Base-by-base conservation (phyloP, 2,113 vertebrate genomes). In the Xenotilapia longispinis region DNA sequence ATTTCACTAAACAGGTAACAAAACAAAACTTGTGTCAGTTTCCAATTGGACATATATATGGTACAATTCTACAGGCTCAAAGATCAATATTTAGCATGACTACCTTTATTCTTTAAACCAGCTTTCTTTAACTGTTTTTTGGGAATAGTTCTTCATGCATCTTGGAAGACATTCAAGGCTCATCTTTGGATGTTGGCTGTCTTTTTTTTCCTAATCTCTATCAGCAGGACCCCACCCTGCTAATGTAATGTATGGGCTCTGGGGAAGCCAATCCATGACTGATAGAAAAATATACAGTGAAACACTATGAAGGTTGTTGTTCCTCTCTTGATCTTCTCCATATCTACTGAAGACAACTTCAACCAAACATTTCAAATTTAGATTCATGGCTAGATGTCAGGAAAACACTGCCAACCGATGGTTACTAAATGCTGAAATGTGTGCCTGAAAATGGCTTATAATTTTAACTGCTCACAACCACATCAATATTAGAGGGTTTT, bases 351-450 rank as follows among this genome's bases (percentile, higher is more conserved):
- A 23, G 12, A 42, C 12, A 23, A 1, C 1, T 70, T 42, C 13
- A 40, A 68, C 63, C 63, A 68, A 68, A 68, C 33, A 68, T 68
- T 68, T 40, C 33, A 68, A 21, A 21, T 68, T 68, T 68, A 70
- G 65, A 70, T 70, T 70, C 0, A 70, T 65, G 31, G 60, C 23
- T 12, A 47, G 21, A 45, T 47, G 23, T 28, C 23, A 3, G 21
- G 70, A 28, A 75, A 75, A 75, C 23, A 75, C 42, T 9, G 42
- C 8, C 70, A 78, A 17, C 13, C 3, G 3, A 28, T 1, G 2
- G 70, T 28, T 12, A 0, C 42, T 1, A 23, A 78, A 31, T 6
- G 23, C 23, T 75, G 42, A 7, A 47, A 75, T 47, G 21, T 28
- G 23, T 17, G 68, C 40, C 40, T 26, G 14, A 45, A 73, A 45